A percentile compares a stretch with the other conserved stretches of the same genome.
Conservation (phyloP, 35 echinoderm and acorn worm species). For the Heliocidaris tuberculata region DNA sequence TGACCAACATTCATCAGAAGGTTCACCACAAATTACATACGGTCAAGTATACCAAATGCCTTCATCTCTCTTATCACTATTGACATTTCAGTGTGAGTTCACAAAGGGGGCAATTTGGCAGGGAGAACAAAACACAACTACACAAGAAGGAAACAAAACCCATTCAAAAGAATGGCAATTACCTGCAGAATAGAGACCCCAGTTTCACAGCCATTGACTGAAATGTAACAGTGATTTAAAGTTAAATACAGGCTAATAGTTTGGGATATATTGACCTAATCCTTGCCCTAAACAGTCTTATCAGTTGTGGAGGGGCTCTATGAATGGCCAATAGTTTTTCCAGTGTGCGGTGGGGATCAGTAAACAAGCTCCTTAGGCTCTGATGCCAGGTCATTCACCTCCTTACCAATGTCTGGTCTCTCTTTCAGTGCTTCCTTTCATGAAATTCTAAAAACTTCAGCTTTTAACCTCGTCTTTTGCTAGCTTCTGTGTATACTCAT, state of each 20-base stretch:
- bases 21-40: neutral
- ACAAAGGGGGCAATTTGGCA: neutral
- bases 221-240: neutral
- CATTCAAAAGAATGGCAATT: neutral
- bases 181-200: neutral
- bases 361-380: neutral
- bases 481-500: neutral
- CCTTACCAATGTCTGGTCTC: neutral
- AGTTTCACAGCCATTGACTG: neutral
- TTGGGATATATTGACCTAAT: neutral
- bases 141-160: neutral
- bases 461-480: neutral
- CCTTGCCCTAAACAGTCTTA: constrained; percentile 9
- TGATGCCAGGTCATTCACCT: neutral
- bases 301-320: neutral
- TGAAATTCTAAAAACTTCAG: neutral
- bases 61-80: neutral
- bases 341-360: neutral
- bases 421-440: neutral
- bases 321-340: constrained; percentile 4
- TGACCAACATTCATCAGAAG: neutral
- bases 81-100: neutral
- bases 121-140: neutral
- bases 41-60: neutral
- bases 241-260: neutral